These are phyloP conservation scores for Bubalus kerabau DNA, from an alignment of 2,113 vertebrate species.

Conservation along the genomic window DNA sequence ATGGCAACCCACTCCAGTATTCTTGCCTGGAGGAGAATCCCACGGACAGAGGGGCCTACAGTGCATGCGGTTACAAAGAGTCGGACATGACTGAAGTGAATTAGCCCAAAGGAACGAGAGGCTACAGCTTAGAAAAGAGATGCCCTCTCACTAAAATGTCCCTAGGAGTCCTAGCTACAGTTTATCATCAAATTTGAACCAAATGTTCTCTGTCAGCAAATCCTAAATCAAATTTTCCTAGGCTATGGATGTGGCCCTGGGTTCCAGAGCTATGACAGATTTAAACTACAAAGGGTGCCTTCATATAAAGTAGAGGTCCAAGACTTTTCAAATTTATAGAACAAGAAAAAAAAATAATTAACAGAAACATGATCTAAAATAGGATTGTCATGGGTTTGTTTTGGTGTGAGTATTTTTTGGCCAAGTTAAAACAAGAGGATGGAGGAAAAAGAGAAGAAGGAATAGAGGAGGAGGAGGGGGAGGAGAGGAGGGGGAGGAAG, in stretches of 20 bases:
- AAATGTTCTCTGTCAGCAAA: background rate
- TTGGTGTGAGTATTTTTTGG: background rate
- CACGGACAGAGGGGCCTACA: background rate
- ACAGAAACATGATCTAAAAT: background rate
- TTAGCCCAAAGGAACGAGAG: background rate
- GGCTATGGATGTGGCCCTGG: no score
- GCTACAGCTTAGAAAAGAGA: background rate
- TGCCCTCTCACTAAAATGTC: background rate
- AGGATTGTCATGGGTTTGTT: background rate
- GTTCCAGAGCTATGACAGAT: background rate
- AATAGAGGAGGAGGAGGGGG: background rate
- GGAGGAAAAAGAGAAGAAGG: background rate
- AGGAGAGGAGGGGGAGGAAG: rapidly evolving
- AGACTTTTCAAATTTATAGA: background rate
- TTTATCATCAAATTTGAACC: background rate
- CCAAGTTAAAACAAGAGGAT: background rate
- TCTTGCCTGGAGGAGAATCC: background rate
- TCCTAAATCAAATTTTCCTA: background rate
- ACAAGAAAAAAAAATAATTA: background rate
- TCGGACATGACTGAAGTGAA: background rate
- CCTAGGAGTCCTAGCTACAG: background rate
- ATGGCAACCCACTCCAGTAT: background rate
- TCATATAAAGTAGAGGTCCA: background rate
- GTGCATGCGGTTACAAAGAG: background rate
- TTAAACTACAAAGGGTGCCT: background rate